Evolutionary conservation across 2,797 vertebrate genomes (phyloP), one percentile per base, ranked within the genome.

Genomic region (Cottoperca gobio): DNA sequence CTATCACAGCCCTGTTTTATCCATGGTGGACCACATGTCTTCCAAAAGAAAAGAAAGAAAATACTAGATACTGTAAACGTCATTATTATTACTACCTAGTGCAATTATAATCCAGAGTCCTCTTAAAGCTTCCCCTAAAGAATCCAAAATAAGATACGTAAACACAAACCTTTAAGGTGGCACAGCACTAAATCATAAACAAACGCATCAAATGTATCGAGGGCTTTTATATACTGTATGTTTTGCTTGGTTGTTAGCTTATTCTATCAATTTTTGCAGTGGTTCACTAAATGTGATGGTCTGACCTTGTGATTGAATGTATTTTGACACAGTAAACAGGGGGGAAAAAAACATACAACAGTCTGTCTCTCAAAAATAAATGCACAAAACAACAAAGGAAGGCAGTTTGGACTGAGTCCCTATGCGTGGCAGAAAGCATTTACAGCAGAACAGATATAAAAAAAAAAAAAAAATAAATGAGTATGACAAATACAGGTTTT

Each of bases 31-130:
- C 84, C 84, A 83, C 83, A 88, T 78, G 81, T 84, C 55, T 70
- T 64, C 65, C 28, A 52, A 82, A 71, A 73, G 3, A 57, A 66
- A 65, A 63, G 63, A 54, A 66, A 63, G 33, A 65, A 53, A 37
- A 37, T 14, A 13, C 43, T 31, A 72, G 52, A 69, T 42, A 62
- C 61, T 89, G 87, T 91, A 92, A 94, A 94, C 88, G 48, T 90
- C 53, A 57, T 21, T 21, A 37, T 57, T 21, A 54, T 57, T 23
- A 60, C 31, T 58, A 90, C 78, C 89, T 88, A 93, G 92, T 95
- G 94, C 94, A 95, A 92, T 89, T 83, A 77, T 69, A 84, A 92
- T 89, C 78, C 88, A 88, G 77, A 80, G 86, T 74, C 75, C 73
- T 88, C 53, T 86, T 88, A 88, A 88, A 89, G 85, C 87, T 83